Evolutionary conservation across 2,113 vertebrate genomes (phyloP).

Genomic region (Penelope pileata): DNA sequence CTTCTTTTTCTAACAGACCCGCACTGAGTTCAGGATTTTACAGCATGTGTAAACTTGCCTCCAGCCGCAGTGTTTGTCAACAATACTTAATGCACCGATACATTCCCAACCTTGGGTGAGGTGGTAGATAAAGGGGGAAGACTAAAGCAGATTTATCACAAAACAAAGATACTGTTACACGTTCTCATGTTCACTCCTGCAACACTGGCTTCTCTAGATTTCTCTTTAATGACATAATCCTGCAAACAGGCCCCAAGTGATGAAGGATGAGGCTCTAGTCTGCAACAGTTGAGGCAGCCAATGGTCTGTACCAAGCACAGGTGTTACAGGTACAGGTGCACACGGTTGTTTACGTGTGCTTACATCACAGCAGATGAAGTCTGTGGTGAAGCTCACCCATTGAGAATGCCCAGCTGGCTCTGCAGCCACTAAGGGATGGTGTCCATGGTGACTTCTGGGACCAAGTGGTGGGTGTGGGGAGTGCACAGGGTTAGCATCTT

Average conservation of each 20-base stretch:
- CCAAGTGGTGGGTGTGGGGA: constrained; percentile 81
- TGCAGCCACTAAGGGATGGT: constrained; percentile 61
- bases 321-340: fast-evolving
- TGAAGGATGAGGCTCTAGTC: background rate
- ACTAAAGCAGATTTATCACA: background rate
- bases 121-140: background rate
- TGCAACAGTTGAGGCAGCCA: background rate
- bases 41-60: background rate
- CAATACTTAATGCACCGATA: background rate
- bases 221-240: background rate
- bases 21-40: background rate
- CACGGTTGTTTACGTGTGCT: fast-evolving
- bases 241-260: background rate
- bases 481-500: constrained; percentile 63
- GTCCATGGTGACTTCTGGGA: constrained; percentile 60
- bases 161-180: background rate
- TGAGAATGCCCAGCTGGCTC: constrained; percentile 72
- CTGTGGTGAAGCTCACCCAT: constrained; percentile 75
- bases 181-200: background rate
- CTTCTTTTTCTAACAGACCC: background rate
- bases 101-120: fast-evolving
- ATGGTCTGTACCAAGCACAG: background rate
- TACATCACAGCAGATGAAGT: fast-evolving
- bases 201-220: background rate
- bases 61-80: background rate